Percentiles rank a stretch among this genome's conserved stretches.
Evolutionary conservation across 2,113 vertebrate genomes (phyloP).

Genomic region (Laticauda laticaudata): DNA sequence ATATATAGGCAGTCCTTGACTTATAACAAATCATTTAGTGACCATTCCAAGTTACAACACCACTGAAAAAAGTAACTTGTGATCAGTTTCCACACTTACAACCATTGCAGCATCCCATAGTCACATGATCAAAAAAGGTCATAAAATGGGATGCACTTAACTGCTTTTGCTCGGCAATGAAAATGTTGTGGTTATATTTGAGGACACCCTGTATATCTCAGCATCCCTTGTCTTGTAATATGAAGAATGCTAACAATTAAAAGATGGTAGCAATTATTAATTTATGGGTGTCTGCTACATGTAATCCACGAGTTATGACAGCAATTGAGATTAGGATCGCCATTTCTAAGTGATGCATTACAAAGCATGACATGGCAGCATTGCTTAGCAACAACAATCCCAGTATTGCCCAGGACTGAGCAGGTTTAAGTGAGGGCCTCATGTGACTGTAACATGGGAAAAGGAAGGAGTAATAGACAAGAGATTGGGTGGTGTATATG

Average conservation of each 20-base stretch:
- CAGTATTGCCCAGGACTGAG: background rate
- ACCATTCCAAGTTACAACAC: background rate
- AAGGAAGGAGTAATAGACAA: background rate
- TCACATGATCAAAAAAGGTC: background rate
- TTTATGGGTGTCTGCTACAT: conserved; percentile 13
- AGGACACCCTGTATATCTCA: background rate
- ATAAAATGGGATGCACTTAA: background rate
- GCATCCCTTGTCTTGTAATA: background rate
- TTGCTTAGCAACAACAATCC: background rate
- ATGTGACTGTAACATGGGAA: background rate
- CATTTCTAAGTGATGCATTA: background rate
- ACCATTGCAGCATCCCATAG: background rate
- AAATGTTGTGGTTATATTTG: background rate
- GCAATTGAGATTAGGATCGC: background rate
- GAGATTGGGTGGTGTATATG: background rate
- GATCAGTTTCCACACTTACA: background rate
- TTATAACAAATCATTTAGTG: background rate
- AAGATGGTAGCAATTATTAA: background rate
- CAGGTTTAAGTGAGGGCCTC: background rate
- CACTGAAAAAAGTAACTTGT: background rate
- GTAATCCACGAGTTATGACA: background rate
- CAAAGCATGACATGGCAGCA: background rate
- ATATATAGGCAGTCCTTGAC: background rate
- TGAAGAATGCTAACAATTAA: conserved; percentile 33
- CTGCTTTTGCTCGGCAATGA: background rate